phyloP scores from a whole-genome alignment of 1,140 invertebrate genomes.

The Bombus fervidus region DNA sequence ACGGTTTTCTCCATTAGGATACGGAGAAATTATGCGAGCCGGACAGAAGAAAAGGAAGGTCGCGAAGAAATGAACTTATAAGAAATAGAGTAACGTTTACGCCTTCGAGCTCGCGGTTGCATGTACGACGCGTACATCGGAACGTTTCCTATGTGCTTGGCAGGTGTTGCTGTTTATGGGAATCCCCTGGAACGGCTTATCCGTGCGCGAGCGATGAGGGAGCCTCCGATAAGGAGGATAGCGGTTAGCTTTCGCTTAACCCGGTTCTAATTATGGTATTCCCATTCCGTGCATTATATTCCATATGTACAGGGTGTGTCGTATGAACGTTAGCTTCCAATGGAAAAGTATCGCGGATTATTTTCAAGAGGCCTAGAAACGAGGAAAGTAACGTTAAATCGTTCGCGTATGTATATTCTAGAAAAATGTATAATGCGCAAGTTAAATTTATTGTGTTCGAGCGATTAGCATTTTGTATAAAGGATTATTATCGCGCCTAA shows the following conservation, averaged over 20 bases:
- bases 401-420: not conserved
- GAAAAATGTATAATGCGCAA: not conserved
- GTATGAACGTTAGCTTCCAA: not conserved
- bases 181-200: slow-evolving; percentile 66
- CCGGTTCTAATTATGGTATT: slow-evolving; percentile 66
- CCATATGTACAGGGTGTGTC: not conserved
- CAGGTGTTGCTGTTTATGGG: slow-evolving; percentile 72
- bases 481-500: not conserved
- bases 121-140: slow-evolving; percentile 15
- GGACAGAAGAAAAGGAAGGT: not conserved
- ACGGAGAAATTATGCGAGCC: slow-evolving; percentile 20
- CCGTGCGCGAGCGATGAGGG: slow-evolving; percentile 36
- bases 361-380: not conserved
- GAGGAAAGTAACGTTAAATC: not conserved
- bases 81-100: slow-evolving; percentile 37
- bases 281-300: slow-evolving; percentile 41
- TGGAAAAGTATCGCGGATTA: not conserved
- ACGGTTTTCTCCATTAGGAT: slow-evolving; percentile 33
- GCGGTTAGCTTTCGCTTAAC: slow-evolving; percentile 67
- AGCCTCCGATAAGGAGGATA: slow-evolving; percentile 53
- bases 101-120: not conserved
- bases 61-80: slow-evolving; percentile 26
- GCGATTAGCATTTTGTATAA: not conserved
- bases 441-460: not conserved
- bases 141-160: slow-evolving; percentile 64